phyloP scores from a whole-genome alignment of 1,140 invertebrate species.

The Lasaia peninsularis region DNA sequence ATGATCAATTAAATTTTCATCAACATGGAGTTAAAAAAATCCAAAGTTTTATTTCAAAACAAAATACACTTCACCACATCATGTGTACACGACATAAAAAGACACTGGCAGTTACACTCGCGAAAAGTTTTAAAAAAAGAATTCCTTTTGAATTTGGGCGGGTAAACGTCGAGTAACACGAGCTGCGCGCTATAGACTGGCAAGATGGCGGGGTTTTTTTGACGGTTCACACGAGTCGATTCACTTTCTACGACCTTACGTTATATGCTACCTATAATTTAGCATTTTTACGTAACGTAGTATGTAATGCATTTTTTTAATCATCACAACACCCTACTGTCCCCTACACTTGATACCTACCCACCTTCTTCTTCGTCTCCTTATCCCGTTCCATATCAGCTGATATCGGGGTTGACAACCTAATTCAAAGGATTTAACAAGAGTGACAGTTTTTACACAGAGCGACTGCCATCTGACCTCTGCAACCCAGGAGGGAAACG shows the following conservation, averaged over 20 bases:
- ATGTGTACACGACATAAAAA: slow-evolving; percentile 34
- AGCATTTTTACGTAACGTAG: slow-evolving; percentile 69
- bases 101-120: slow-evolving; percentile 26
- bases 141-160: slow-evolving; percentile 45
- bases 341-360: not conserved
- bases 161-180: slow-evolving; percentile 59
- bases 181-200: slow-evolving; percentile 64
- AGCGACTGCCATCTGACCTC: too few relatives aligned
- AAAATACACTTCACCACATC: slow-evolving; percentile 16
- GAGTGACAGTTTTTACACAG: too few relatives aligned
- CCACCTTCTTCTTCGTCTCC: too few relatives aligned
- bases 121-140: slow-evolving; percentile 27
- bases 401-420: too few relatives aligned
- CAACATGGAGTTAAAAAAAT: slow-evolving; percentile 36
- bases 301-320: slow-evolving; percentile 55
- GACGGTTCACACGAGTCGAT: slow-evolving; percentile 73
- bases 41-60: slow-evolving; percentile 36
- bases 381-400: too few relatives aligned
- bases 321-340: not conserved
- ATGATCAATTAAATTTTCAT: slow-evolving; percentile 41
- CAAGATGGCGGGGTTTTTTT: slow-evolving; percentile 70
- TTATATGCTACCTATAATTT: slow-evolving; percentile 71
- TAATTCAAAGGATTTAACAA: too few relatives aligned
- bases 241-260: slow-evolving; percentile 76
- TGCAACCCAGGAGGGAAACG: too few relatives aligned